Base-by-base conservation (phyloP, 2,113 vertebrate genomes). In the Beaufortia kweichowensis region DNA sequence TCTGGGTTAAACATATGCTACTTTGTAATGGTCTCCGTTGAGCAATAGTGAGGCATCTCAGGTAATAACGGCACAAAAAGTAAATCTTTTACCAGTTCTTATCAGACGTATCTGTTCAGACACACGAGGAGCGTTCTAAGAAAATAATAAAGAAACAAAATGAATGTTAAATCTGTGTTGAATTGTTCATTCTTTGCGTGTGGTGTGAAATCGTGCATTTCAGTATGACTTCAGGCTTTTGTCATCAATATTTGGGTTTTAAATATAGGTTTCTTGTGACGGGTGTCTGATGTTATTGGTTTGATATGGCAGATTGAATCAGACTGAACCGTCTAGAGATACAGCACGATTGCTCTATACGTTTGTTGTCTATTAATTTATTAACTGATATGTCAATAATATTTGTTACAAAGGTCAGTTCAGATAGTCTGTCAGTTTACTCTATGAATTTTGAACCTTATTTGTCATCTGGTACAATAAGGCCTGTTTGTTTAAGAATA, bases 11-110 rank as follows among this genome's bases (percentile, higher is more conserved):
- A 75, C 39, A 35, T 57, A 76, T 61, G 35, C n/a, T 75, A 21
- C 28, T 23, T 66, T 78, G 64, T 61, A n/a, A 62, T 56, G 57
- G 21, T 41, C n/a, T 76, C 9, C 53, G 63, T 78, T 84, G 77
- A 71, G 82, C 78, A 84, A 82, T 68, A 72, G 46, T 53, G 57
- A 11, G 28, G 71, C 48, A 33, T 77, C n/a, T n/a, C 19, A 78
- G 76, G 65, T 48, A 79, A 78, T 63, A 83, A 75, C 48, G 72
- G 41, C 28, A 6, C 31, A 29, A 28, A 15, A 41, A 76, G 71
- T 71, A 67, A 65, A 80, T 84, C 28, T 76, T 79, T 75, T 72
- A 78, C 77, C 65, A n/a, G 50, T 73, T 80, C 63, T 43, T 26
- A 21, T 66, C 24, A 23, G 55, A 33, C 24, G 28, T 14, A 5